Conservation (phyloP, 2,113 vertebrate genomes). For the Athene noctua region DNA sequence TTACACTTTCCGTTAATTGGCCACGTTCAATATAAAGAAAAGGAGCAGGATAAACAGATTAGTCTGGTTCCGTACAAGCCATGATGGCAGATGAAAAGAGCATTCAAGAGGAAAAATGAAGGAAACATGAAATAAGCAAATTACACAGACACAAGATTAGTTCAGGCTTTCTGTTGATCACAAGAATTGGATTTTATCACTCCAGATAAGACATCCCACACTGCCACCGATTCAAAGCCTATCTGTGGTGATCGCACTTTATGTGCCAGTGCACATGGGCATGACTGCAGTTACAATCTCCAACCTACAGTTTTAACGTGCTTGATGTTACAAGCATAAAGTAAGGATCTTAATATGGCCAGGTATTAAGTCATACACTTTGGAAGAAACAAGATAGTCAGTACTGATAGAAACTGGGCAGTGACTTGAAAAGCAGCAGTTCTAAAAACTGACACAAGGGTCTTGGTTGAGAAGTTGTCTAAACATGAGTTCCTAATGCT, state of each 20-base stretch:
- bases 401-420: neutral
- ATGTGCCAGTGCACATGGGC: neutral
- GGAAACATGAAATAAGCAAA: conserved; percentile 43
- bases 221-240: neutral
- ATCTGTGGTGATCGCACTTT: neutral
- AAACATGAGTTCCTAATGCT: neutral
- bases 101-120: neutral
- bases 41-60: conserved; percentile 47
- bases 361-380: neutral
- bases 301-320: neutral
- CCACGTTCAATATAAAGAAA: neutral
- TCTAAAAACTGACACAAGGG: neutral
- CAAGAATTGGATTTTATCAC: conserved; percentile 37
- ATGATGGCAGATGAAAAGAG: conserved; percentile 30
- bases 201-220: neutral
- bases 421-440: neutral
- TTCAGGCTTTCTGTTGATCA: conserved; percentile 26
- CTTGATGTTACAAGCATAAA: neutral
- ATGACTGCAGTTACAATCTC: neutral
- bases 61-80: neutral
- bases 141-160: conserved; percentile 39
- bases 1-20: neutral
- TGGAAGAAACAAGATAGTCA: neutral
- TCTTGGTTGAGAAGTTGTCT: neutral
- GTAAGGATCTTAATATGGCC: neutral